These are phyloP conservation scores for Ptychadena robeensis DNA, from an alignment of 2,797 vertebrate genomes.

Conservation along the genomic window DNA sequence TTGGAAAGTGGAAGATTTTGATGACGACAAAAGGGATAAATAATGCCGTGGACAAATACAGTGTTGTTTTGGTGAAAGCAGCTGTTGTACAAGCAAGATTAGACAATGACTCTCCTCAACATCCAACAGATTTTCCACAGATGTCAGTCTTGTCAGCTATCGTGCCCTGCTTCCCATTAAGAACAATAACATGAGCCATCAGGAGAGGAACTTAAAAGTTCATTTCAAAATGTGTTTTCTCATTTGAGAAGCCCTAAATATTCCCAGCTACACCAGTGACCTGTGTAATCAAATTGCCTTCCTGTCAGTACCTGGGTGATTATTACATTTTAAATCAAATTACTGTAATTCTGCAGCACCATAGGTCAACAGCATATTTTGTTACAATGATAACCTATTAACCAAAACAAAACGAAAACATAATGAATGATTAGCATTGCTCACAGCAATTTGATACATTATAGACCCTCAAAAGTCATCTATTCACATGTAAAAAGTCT, in stretches of 20 bases:
- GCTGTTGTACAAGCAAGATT: not conserved
- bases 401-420: not conserved
- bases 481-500: not conserved
- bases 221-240: conserved; percentile 2
- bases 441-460: not conserved
- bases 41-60: not conserved
- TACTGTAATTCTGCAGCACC: not conserved
- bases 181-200: conserved; percentile 67
- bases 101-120: not conserved
- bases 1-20: not conserved
- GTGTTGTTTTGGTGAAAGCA: conserved; percentile 4
- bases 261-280: not conserved
- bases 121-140: conserved; percentile 33
- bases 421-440: not conserved
- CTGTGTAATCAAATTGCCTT: conserved; percentile 42
- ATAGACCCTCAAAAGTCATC: not conserved
- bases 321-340: conserved; percentile 31
- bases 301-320: conserved; percentile 6
- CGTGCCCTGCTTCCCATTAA: conserved; percentile 61
- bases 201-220: conserved; percentile 62
- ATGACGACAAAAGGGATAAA: not conserved
- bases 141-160: conserved; percentile 15
- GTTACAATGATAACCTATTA: conserved; percentile 20
- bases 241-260: not conserved
- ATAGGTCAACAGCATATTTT: not conserved